Percentiles rank a stretch among this genome's conserved stretches.
These are phyloP conservation scores for Actias luna DNA, from an alignment of 2,888 invertebrate genomes.

Conservation along the genomic window DNA sequence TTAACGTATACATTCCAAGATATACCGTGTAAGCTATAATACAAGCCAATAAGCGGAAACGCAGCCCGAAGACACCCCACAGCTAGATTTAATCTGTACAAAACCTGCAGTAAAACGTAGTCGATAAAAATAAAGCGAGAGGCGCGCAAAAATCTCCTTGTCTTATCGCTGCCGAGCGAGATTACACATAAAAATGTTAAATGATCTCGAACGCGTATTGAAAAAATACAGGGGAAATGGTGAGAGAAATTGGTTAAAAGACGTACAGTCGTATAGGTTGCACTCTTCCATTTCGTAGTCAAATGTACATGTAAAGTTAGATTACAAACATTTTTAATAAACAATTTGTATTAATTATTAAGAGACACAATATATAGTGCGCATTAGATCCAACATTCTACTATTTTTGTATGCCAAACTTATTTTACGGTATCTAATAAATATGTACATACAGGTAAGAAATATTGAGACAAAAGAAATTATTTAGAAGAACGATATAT, in stretches of 20 bases:
- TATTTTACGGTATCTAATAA: no score
- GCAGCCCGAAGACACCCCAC: conserved; percentile 54
- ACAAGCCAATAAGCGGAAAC: conserved; percentile 62
- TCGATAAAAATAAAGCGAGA: conserved; percentile 75
- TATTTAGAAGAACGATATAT: no score
- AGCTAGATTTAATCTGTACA: conserved; percentile 78
- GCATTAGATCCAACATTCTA: no score
- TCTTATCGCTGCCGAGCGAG: conserved; percentile 74
- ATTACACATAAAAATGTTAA: conserved; percentile 82
- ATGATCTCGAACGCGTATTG: conserved; percentile 79
- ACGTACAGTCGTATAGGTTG: conserved; percentile 31
- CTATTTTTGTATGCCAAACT: no score
- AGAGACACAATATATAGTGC: no score
- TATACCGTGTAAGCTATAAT: conserved; percentile 54
- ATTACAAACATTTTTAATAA: no score
- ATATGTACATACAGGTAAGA: no score
- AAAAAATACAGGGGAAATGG: conserved; percentile 74
- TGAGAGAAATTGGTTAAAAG: conserved; percentile 56
- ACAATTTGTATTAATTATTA: no score
- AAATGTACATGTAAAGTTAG: neutral
- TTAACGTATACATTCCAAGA: conserved; percentile 1
- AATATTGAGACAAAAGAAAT: no score
- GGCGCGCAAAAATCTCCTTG: conserved; percentile 71
- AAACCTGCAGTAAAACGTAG: conserved; percentile 70
- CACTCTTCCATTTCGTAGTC: conserved; percentile 17